Evolutionary conservation across 64 coral and sea anemone genomes (phyloP).

Genomic region (Trachythela sp.): DNA sequence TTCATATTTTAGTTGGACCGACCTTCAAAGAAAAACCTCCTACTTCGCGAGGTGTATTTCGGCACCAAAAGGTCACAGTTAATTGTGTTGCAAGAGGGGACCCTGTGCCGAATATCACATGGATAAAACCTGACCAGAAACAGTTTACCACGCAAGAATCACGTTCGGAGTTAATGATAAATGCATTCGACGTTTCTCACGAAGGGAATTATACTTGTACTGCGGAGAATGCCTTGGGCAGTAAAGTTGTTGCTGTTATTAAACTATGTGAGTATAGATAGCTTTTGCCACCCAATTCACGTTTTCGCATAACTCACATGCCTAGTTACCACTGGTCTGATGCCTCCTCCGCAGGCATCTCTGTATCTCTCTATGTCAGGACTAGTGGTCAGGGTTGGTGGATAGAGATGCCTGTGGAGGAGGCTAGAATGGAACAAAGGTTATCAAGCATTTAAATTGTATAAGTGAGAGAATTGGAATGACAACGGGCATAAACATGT

Average conservation of each 20-base stretch:
- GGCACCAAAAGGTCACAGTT: background rate
- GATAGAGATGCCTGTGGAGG: no score
- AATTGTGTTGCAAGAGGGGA: background rate
- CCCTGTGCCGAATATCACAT: background rate
- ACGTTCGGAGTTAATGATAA: background rate
- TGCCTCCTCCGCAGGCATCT: no score
- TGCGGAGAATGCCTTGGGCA: background rate
- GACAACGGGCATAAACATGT: no score
- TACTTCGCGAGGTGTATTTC: background rate
- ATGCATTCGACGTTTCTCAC: background rate
- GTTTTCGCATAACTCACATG: no score
- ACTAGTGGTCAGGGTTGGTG: no score
- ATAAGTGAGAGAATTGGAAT: no score
- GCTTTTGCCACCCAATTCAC: no score
- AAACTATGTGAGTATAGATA: background rate
- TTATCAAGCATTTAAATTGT: no score
- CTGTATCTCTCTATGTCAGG: no score
- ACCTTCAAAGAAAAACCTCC: background rate
- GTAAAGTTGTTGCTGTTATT: background rate
- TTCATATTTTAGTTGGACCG: background rate
- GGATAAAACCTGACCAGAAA: background rate
- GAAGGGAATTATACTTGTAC: slow-evolving; percentile 1
- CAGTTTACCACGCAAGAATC: background rate
- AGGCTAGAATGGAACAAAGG: no score
- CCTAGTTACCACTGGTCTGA: no score